phyloP scores from a whole-genome alignment of 2,888 invertebrate genomes.

The Phorcus lineatus region DNA sequence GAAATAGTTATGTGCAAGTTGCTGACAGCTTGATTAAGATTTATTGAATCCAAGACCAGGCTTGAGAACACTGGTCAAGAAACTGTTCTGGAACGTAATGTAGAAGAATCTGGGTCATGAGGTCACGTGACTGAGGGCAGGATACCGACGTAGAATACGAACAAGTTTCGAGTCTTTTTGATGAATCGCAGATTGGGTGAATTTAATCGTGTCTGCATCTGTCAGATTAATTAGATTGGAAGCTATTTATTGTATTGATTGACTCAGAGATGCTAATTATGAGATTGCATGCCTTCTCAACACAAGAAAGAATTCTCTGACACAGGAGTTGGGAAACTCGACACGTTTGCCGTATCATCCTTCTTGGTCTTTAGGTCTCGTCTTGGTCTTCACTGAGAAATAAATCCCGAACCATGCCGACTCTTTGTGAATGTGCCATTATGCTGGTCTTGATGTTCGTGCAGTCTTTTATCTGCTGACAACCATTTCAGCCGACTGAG shows the following conservation, averaged over 20 bases:
- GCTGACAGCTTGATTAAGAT: too few species aligned
- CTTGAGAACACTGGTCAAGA: too few species aligned
- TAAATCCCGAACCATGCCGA: constrained; percentile 6
- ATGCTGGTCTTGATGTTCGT: background rate
- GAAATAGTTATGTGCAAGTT: too few species aligned
- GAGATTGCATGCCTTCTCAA: constrained; percentile 9
- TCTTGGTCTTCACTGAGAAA: background rate
- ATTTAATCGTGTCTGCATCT: constrained; percentile 26
- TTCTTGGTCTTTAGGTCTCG: background rate
- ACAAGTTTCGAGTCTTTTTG: constrained; percentile 14
- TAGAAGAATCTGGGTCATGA: background rate
- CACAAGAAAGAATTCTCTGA: background rate
- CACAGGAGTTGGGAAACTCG: background rate
- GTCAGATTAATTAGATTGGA: constrained; percentile 25
- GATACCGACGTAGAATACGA: background rate
- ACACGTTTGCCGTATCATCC: constrained; percentile 3
- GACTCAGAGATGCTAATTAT: constrained; percentile 18
- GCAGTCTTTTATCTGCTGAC: constrained; percentile 9
- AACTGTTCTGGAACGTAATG: too few species aligned
- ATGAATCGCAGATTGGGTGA: constrained; percentile 20
- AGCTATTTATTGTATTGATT: constrained; percentile 23
- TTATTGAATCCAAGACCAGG: too few species aligned
- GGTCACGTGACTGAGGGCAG: constrained; percentile 13
- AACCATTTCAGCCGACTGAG: background rate
- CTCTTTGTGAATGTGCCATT: constrained; percentile 12